Percentiles rank a stretch among this genome's conserved stretches.
Evolutionary conservation across 2,888 invertebrate species (phyloP).

Genomic region (Brachyopa scutellaris): DNA sequence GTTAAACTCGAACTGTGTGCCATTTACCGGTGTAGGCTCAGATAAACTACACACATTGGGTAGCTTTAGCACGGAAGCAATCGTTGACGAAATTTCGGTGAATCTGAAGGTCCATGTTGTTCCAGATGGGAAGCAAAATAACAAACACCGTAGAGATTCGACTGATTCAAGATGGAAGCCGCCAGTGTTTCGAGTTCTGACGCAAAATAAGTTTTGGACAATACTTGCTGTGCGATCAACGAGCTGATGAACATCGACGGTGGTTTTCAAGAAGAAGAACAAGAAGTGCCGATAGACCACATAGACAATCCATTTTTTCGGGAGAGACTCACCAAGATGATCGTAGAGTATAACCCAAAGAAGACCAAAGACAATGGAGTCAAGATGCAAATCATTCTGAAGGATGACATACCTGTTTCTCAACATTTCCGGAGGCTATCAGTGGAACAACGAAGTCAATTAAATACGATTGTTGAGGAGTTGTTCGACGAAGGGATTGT

Average conservation of each 20-base stretch:
- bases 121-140: conserved; percentile 9
- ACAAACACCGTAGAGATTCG: background rate
- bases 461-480: conserved; percentile 5
- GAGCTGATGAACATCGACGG: background rate
- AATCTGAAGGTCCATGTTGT: too few relatives aligned
- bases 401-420: conserved; percentile 18
- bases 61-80: background rate
- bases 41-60: too few relatives aligned
- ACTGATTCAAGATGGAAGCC: background rate
- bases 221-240: background rate
- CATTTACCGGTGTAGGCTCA: background rate
- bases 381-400: conserved; percentile 41
- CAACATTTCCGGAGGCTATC: conserved; percentile 22
- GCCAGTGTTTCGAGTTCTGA: background rate
- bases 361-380: conserved; percentile 19
- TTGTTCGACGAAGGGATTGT: conserved; percentile 44
- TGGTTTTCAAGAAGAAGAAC: background rate
- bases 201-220: background rate
- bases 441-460: background rate
- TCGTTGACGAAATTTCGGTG: too few relatives aligned
- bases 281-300: background rate
- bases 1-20: background rate
- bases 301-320: background rate
- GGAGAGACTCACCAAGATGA: conserved; percentile 2
- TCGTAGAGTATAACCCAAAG: too few relatives aligned